Evolutionary conservation across 2,888 invertebrate genomes (phyloP), one percentile per base, ranked within the genome.

Genomic region (Achlya flavicornis): DNA sequence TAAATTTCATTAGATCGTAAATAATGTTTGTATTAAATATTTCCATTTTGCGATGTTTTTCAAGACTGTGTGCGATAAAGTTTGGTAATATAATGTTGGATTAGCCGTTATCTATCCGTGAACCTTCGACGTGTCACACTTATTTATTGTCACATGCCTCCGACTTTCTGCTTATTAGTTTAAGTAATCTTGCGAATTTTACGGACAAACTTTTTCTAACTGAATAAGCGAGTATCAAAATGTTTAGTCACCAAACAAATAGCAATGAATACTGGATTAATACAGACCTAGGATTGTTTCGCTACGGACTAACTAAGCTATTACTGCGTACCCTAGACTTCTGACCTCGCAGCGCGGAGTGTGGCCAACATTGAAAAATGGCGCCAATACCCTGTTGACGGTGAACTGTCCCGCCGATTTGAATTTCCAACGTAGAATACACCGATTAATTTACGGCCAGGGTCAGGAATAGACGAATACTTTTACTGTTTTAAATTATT

Each of bases 361-460:
- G 67, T 61, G 62, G 64, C 64, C 69, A 76, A 63, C 72, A 67
- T 74, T 83, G 80, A 84, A 80, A 80, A 81, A 81, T 79, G 71
- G 77, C 75, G 68, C 70, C n/a, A n/a, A n/a, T 78, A 72, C 71
- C 72, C 71, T 72, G 70, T 69, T 67, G 69, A 69, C 67, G 68
- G 43, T 12, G 59, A 32, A 38, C 61, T 64, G 65, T 66, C 63
- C 62, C 69, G 68, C 63, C 68, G 68, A 70, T 81, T 84, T 77
- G 77, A 80, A 83, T 78, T 79, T 79, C 67, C 73, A 78, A 76
- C 68, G 65, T 62, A 71, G 74, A 75, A 77, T 74, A 73, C 68
- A 70, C 60, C 71, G 78, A 80, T 83, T 82, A 83, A 84, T 83
- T 84, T 84, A 83, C 73, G 68, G 68, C 69, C 70, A 68, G 71